phyloP scores from a whole-genome alignment of 2,797 vertebrate genomes.

The Coracias cyanogaster region DNA sequence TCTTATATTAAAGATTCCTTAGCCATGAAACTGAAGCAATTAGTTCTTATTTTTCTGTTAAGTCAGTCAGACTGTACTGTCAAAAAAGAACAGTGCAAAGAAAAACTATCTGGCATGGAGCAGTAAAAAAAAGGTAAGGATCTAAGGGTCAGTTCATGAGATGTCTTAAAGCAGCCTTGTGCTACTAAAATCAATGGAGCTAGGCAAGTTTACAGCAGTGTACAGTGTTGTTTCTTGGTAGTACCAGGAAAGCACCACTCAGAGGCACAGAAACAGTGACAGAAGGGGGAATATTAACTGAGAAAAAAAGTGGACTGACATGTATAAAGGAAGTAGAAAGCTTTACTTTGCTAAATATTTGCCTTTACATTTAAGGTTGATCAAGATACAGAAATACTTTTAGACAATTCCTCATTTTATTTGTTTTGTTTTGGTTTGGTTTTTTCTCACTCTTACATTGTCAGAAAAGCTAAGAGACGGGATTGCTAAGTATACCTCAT shows the following conservation, averaged over 20 bases:
- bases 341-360: not conserved
- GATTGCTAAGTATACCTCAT: not conserved
- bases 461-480: not conserved
- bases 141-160: not conserved
- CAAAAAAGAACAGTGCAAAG: not conserved
- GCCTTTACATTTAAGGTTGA: not conserved
- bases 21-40: not conserved
- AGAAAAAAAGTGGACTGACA: not conserved
- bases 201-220: not conserved
- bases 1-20: not conserved
- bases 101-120: not conserved
- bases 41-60: conserved; percentile 8
- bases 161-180: not conserved
- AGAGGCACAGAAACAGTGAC: not conserved
- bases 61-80: not conserved
- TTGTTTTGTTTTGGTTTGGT: not conserved
- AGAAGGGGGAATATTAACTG: not conserved
- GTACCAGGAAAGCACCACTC: not conserved
- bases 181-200: not conserved
- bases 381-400: not conserved
- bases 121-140: not conserved
- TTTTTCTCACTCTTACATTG: not conserved
- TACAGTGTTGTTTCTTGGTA: not conserved
- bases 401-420: not conserved
- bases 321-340: not conserved